Evolutionary conservation across 2,797 vertebrate genomes (phyloP).

Genomic region (Darevskia nairensis): DNA sequence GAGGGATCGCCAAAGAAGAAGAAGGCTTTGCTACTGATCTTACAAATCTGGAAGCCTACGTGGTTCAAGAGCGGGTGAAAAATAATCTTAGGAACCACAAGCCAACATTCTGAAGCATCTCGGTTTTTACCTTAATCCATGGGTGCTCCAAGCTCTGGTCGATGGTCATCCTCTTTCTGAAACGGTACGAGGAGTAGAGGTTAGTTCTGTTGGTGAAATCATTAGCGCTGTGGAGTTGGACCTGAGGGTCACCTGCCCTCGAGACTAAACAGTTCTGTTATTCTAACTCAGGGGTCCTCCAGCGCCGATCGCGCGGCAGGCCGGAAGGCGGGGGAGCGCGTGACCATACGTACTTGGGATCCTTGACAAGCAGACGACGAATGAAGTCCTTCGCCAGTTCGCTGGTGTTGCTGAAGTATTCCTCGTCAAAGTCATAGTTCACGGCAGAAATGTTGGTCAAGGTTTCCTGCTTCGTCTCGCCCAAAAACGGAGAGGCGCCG

Average conservation of each 20-base stretch:
- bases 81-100: not conserved
- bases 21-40: too few relatives aligned
- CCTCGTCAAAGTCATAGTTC: conserved; percentile 97
- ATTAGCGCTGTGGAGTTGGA: too few relatives aligned
- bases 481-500: conserved; percentile 94
- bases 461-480: conserved; percentile 97
- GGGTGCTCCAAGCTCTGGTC: conserved; percentile 94
- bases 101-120: too few relatives aligned
- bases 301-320: too few relatives aligned
- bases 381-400: conserved; percentile 99
- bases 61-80: not conserved
- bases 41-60: too few relatives aligned
- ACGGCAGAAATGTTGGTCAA: conserved; percentile 96
- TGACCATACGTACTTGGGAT: conserved; percentile 87
- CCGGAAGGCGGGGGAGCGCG: conserved; percentile 29
- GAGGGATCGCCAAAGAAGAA: too few relatives aligned
- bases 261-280: too few relatives aligned
- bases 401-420: conserved; percentile 96
- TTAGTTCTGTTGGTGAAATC: not conserved
- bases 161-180: conserved; percentile 96
- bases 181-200: not conserved
- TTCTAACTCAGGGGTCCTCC: too few relatives aligned
- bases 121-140: conserved; percentile 93
- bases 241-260: too few relatives aligned
- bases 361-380: conserved; percentile 93